Evolutionary conservation across 2,113 vertebrate species (phyloP), one percentile per base, ranked within the genome.

Genomic region (Tetraodon nigroviridis): DNA sequence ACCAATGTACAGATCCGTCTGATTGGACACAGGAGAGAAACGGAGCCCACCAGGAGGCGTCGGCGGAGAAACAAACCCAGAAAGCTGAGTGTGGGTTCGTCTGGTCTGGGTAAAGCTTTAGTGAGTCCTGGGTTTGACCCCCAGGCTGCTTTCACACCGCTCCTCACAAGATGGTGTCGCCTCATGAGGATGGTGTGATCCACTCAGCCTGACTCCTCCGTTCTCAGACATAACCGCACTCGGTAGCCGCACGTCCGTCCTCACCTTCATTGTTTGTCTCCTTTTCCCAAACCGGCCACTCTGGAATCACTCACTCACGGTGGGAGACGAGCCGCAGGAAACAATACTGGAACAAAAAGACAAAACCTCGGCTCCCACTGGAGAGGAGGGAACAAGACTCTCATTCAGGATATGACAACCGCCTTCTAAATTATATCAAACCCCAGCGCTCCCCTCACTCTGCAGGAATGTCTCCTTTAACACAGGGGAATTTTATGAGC

Each of bases 361-460:
- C 72, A 57, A 60, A 3, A 62, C 66, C 78, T 44, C 37, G 42
- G 52, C 59, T 58, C 70, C 44, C 62, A n/a, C 47, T 37, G 2
- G 10, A 55, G 56, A 56, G 59, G 49, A 17, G 32, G n/a, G 13
- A 18, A 21, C 0, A 8, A 8, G 5, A 6, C 37, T 61, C 58
- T 67, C 13, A 72, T 83, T 85, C 79, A 84, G 48, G 74, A 82
- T 72, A 77, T 70, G 71, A 81, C 77, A 81, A 55, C 69, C 49
- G 69, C 44, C 51, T 76, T 85, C 80, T 88, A 84, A 83, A 83
- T 88, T 69, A 84, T 81, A 73, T 84, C 74, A 68, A 52, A 70
- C 73, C 58, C 41, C 53, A 13, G 44, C 8, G 0, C 24, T 52
- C 55, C 78, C 61, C 49, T 67, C 65, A 50, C 59, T 60, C 57